These are phyloP conservation scores for Acromyrmex heyeri DNA, from an alignment of 1,140 invertebrate genomes.

Conservation along the genomic window DNA sequence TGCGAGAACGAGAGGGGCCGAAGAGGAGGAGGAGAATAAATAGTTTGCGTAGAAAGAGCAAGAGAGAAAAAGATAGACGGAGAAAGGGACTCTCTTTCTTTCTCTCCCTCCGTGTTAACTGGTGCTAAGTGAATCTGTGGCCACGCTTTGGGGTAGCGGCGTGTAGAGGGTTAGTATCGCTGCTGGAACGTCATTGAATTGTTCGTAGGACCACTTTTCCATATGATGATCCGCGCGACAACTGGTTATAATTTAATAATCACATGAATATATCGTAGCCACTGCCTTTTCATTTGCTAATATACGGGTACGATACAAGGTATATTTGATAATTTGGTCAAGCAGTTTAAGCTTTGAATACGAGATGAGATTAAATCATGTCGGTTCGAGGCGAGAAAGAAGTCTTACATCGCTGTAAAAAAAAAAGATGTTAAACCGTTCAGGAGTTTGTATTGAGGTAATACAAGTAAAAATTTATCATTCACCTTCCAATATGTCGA, in stretches of 20 bases:
- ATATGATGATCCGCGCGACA: slow-evolving; percentile 54
- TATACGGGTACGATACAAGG: slow-evolving; percentile 22
- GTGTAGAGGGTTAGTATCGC: slow-evolving; percentile 73
- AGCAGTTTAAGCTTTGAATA: slow-evolving; percentile 49
- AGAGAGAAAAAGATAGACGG: slow-evolving; percentile 18
- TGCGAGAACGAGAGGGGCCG: slow-evolving; percentile 50
- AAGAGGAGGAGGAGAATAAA: slow-evolving; percentile 60
- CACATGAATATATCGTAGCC: slow-evolving; percentile 38
- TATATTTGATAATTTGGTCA: slow-evolving; percentile 42
- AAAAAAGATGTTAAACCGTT: not conserved
- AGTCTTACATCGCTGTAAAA: not conserved
- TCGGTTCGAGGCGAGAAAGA: not conserved
- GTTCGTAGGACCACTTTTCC: slow-evolving; percentile 66
- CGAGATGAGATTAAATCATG: slow-evolving; percentile 38
- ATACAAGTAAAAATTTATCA: not conserved
- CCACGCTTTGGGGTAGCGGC: slow-evolving; percentile 74
- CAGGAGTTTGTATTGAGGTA: not conserved
- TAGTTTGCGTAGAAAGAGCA: slow-evolving; percentile 51
- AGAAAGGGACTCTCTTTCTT: slow-evolving; percentile 16
- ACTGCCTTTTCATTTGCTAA: slow-evolving; percentile 51
- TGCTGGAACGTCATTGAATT: slow-evolving; percentile 72
- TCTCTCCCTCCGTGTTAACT: slow-evolving; percentile 73
- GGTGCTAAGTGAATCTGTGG: slow-evolving; percentile 82
- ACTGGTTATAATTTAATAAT: slow-evolving; percentile 62
- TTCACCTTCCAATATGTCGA: not conserved